Evolutionary conservation across 2,888 invertebrate species (phyloP).

Genomic region (Tetropium fuscum): DNA sequence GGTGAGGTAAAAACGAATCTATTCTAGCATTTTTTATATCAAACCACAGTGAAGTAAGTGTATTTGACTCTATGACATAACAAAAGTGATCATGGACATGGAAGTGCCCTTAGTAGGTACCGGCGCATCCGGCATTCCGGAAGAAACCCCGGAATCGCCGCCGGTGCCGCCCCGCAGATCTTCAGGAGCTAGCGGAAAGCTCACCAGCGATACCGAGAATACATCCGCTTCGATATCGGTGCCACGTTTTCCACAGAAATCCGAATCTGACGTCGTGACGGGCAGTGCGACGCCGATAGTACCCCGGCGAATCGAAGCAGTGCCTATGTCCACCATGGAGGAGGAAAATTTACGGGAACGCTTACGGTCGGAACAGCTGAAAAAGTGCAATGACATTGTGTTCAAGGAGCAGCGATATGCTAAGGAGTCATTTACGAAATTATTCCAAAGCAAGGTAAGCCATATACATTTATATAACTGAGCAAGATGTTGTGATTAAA

Average conservation of each 20-base stretch:
- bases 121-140: conserved; percentile 26
- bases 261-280: conserved; percentile 43
- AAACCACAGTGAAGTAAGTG: no score
- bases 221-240: conserved; percentile 28
- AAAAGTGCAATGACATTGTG: conserved; percentile 75
- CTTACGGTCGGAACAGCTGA: conserved; percentile 71
- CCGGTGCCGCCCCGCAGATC: conserved; percentile 31
- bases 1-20: no score
- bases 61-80: no score
- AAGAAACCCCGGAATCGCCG: conserved; percentile 19
- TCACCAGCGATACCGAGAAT: conserved; percentile 34
- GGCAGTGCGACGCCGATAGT: conserved; percentile 38
- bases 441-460: conserved; percentile 80
- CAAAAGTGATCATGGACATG: conserved; percentile 33
- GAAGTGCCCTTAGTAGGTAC: conserved; percentile 29
- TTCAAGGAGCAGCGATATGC: conserved; percentile 73
- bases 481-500: no score
- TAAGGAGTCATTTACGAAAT: conserved; percentile 73
- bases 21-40: no score
- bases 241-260: conserved; percentile 18
- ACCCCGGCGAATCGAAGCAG: conserved; percentile 52
- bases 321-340: conserved; percentile 76
- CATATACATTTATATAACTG: no score
- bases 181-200: conserved; percentile 17
- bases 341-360: conserved; percentile 77